Evolutionary conservation across 2,113 vertebrate species (phyloP).

Genomic region (Lepus europaeus): DNA sequence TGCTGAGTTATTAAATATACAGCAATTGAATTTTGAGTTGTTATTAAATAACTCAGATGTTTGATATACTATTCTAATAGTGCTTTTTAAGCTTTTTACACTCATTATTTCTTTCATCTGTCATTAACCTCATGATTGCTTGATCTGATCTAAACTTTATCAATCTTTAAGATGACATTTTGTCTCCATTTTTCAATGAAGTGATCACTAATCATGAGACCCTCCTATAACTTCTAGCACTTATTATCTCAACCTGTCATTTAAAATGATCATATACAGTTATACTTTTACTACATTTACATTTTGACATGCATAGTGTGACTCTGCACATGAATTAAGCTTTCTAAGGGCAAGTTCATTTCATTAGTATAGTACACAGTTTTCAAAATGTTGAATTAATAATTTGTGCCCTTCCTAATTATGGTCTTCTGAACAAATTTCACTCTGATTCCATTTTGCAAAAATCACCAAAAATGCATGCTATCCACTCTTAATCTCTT

Average conservation of each 20-base stretch:
- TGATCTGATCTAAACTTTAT: not conserved
- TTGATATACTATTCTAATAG: not conserved
- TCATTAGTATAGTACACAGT: conserved; percentile 11
- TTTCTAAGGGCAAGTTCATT: conserved; percentile 46
- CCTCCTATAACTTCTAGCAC: not conserved
- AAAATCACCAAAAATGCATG: not conserved
- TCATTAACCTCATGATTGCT: not conserved
- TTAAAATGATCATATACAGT: conserved; percentile 36
- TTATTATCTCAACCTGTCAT: conserved; percentile 18
- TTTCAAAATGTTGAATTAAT: conserved; percentile 48
- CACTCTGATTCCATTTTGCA: conserved; percentile 28
- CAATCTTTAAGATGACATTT: not conserved
- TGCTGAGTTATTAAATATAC: conserved; percentile 11
- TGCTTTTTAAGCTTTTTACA: not conserved
- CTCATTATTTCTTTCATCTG: not conserved
- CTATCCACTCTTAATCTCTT: not conserved
- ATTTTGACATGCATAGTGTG: not conserved
- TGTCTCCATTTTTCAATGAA: not conserved
- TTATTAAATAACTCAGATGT: not conserved
- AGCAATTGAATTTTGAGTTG: not conserved
- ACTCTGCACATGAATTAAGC: conserved; percentile 47
- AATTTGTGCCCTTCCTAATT: conserved; percentile 3
- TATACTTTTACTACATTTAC: conserved; percentile 9
- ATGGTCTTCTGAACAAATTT: conserved; percentile 43
- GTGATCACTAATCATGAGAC: not conserved